Base-by-base conservation (phyloP, 2,888 invertebrate species). In the Entomobrya multifasciata region DNA sequence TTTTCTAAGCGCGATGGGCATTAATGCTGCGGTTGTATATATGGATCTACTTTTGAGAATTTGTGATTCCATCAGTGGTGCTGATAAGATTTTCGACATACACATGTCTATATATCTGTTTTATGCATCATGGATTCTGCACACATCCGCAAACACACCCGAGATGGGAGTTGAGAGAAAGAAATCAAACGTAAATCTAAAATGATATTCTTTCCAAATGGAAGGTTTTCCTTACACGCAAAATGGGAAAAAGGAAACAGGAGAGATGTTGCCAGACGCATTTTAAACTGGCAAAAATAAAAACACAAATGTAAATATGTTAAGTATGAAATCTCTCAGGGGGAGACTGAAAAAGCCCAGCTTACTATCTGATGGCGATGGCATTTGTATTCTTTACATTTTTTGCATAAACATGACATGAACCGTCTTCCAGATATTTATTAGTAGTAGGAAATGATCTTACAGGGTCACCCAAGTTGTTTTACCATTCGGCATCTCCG, bases 391-490 rank as follows among this genome's bases (percentile, higher is more conserved):
- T n/a, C n/a, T n/a, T n/a, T n/a, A n/a, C n/a, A n/a, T n/a, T n/a
- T n/a, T n/a, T n/a, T n/a, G n/a, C n/a, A n/a, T n/a, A n/a, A n/a
- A n/a, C n/a, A n/a, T n/a, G n/a, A n/a, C n/a, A n/a, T 78, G 20
- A 60, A 22, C 52, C 52, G 41, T 30, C 44, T 17, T 49, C 17
- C 2, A 67, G 30, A 30, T 83, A n/a, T 82, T 76, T 72, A 44
- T 62, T 57, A 60, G 20, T 36, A 47, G 4, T n/a, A n/a, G 27
- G 36, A 8, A 47, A 41, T 36, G 52, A 67, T 67, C 49, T 62
- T 30, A 36, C 20, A 55, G 78, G 84, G 84, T 85, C 84, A 85
- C 84, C 84, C 77, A 85, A 65, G 70, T 77, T 85, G 77, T 76
- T 77, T 78, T 74, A 36, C 47, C 47, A 67, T 77, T 65, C 77